Evolutionary conservation across 2,888 invertebrate genomes (phyloP).

Genomic region (Nomada lathburiana): DNA sequence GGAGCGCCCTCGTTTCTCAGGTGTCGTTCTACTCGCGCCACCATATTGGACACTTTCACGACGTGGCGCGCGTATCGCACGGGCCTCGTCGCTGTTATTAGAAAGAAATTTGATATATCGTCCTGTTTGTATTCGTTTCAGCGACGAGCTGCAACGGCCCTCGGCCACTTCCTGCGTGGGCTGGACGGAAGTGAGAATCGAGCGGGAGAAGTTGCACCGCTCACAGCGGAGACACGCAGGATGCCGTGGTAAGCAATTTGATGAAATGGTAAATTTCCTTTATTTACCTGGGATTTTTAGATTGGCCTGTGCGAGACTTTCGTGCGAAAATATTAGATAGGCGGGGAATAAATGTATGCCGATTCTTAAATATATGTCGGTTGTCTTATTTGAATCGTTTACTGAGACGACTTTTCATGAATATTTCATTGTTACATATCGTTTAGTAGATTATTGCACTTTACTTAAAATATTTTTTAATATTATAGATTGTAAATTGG

Average conservation of each 20-base stretch:
- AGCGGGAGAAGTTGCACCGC: slow-evolving; percentile 22
- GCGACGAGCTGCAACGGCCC: slow-evolving; percentile 18
- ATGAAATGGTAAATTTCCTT: too few relatives aligned
- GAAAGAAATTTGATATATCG: slow-evolving; percentile 82
- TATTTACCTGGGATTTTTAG: too few relatives aligned
- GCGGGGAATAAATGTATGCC: too few relatives aligned
- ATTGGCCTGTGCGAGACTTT: too few relatives aligned
- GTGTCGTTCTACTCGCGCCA: slow-evolving; percentile 78
- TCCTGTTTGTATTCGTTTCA: slow-evolving; percentile 39
- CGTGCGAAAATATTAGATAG: too few relatives aligned
- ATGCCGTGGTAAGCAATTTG: not conserved
- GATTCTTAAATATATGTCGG: too few relatives aligned
- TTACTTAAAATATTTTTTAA: too few relatives aligned
- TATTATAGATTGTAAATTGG: too few relatives aligned
- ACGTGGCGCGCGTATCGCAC: slow-evolving; percentile 43
- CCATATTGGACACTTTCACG: slow-evolving; percentile 79
- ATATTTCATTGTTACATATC: too few relatives aligned
- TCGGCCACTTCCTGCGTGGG: slow-evolving; percentile 2
- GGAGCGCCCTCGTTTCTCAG: slow-evolving; percentile 80
- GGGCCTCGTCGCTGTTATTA: slow-evolving; percentile 73
- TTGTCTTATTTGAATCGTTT: too few relatives aligned
- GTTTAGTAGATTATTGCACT: too few relatives aligned
- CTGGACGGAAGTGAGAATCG: slow-evolving; percentile 32
- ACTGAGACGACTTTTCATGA: too few relatives aligned
- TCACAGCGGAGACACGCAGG: not conserved